Evolutionary conservation across 2,113 vertebrate species (phyloP), one percentile per base, ranked within the genome.

Genomic region (Scopus umbretta): DNA sequence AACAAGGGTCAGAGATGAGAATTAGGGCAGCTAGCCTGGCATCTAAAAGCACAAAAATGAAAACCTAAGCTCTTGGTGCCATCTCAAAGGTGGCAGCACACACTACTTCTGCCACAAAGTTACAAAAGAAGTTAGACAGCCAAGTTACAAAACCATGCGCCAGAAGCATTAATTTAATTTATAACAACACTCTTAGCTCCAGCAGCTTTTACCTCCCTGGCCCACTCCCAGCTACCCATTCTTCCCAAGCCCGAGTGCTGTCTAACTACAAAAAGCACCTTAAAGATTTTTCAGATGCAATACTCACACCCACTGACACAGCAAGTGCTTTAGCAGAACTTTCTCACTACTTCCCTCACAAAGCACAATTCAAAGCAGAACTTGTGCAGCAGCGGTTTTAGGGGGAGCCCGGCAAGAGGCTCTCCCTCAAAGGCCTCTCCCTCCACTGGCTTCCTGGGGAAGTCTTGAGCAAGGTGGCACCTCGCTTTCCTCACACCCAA

Each of bases 331-430:
- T 4, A 25, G 62, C 50, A 47, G 38, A 2, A 15, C 23, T 16
- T 40, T 19, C 53, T 70, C 63, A 5, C 16, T 11, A 1, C 5
- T 16, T 10, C 21, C 36, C 7, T 17, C 7, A 16, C 22, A 6
- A 74, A n/a, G 53, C 0, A 25, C 56, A 26, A 2, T 0, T 18
- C 32, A 6, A 3, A 14, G 79, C 75, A 53, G 40, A 34, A 12
- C 19, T 8, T 3, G 36, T 0, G 0, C 16, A 10, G 38, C 53
- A 23, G 36, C 0, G 8, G 16, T 0, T 23, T 7, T 4, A 4
- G 14, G 16, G 15, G 0, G 1, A 67, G 73, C 3, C 38, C 2
- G 0, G 19, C 10, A 13, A 19, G 10, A 50, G n/a, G n/a, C n/a
- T n/a, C n/a, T n/a, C n/a, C n/a, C n/a, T n/a, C n/a, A n/a, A n/a